Evolutionary conservation across 2,888 invertebrate species (phyloP).

Genomic region (Digitonthophagus gazella): DNA sequence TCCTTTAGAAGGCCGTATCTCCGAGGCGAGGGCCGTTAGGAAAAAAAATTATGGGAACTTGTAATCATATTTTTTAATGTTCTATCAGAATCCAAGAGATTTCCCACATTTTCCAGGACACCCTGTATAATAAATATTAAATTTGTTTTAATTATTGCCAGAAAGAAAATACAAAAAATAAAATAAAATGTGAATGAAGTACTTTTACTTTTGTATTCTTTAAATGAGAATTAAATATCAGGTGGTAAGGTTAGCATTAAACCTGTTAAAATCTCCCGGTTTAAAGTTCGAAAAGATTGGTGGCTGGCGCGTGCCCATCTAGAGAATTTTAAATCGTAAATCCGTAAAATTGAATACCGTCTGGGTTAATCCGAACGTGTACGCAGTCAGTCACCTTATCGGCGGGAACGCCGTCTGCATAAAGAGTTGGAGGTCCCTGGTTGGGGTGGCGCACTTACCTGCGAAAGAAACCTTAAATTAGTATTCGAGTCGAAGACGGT

Average conservation of each 20-base stretch:
- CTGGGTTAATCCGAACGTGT: constrained; percentile 10
- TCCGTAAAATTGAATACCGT: neutral
- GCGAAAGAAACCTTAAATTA: constrained; percentile 31
- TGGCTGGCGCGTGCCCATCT: neutral
- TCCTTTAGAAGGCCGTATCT: too few species aligned
- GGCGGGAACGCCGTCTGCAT: constrained; percentile 37
- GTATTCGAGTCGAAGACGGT: constrained; percentile 28
- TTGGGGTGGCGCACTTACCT: constrained; percentile 29
- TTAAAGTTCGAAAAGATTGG: neutral
- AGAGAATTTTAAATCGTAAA: neutral
- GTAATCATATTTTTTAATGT: too few species aligned
- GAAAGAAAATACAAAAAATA: too few species aligned
- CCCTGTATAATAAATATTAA: too few species aligned
- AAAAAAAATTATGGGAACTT: too few species aligned
- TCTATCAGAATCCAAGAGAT: too few species aligned
- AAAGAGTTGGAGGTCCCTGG: constrained; percentile 15
- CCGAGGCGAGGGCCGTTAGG: too few species aligned
- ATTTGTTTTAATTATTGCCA: too few species aligned
- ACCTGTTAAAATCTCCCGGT: neutral
- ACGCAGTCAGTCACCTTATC: constrained; percentile 35
- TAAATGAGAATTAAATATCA: too few species aligned
- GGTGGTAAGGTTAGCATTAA: neutral
- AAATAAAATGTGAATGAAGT: too few species aligned
- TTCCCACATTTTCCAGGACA: too few species aligned
- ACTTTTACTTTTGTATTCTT: too few species aligned